Conservation (phyloP, 2,113 vertebrate species). For the Cebus imitator region DNA sequence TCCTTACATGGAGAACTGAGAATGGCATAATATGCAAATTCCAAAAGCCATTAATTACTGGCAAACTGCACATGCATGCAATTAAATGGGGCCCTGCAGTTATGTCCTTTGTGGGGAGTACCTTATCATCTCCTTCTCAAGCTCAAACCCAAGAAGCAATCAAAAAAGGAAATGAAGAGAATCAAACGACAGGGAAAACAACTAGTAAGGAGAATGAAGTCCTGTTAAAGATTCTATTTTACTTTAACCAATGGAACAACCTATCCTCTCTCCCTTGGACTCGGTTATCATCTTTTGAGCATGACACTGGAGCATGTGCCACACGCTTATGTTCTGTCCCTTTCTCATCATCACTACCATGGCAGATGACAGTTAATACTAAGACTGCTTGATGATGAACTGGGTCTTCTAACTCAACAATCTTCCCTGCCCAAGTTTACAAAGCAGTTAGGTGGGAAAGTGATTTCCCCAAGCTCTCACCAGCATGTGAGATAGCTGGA, state of each 20-base stretch:
- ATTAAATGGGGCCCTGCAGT: neutral
- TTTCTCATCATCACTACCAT: too few species aligned
- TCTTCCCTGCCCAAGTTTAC: neutral
- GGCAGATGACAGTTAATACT: fast-evolving
- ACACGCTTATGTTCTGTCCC: neutral
- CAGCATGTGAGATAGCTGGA: neutral
- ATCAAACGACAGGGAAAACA: neutral
- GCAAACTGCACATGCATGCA: neutral
- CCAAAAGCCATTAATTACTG: neutral
- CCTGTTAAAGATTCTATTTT: neutral
- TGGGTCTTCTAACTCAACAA: neutral
- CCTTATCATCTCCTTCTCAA: neutral
- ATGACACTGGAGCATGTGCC: too few species aligned
- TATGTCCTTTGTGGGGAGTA: neutral
- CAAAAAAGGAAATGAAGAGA: neutral
- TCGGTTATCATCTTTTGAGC: neutral
- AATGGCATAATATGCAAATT: neutral
- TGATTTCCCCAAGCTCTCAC: neutral
- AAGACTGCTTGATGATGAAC: neutral
- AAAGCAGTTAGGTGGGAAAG: too few species aligned
- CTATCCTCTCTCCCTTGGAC: neutral
- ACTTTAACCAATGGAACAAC: neutral
- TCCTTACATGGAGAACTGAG: neutral
- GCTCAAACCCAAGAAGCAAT: neutral
- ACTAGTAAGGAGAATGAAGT: neutral